Percentiles rank a stretch among this genome's conserved stretches.
Evolutionary conservation across 2,888 invertebrate species (phyloP).

Genomic region (Neria commutata): DNA sequence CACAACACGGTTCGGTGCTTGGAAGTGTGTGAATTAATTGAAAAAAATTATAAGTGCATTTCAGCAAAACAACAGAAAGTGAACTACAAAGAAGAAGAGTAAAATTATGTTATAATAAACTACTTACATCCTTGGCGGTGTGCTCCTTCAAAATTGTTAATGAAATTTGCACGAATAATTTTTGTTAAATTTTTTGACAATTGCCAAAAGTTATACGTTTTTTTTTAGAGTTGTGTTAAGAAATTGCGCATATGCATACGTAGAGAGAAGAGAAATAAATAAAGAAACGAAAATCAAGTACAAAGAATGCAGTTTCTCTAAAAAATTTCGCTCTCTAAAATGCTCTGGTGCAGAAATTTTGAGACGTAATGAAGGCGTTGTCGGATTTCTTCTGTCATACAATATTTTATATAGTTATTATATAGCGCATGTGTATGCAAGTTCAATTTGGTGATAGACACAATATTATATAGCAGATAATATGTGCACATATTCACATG

Average conservation of each 20-base stretch:
- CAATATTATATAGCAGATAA: not conserved
- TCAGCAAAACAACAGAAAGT: not conserved
- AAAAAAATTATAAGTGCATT: no score
- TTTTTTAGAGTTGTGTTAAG: slow-evolving; percentile 15
- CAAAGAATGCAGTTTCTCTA: no score
- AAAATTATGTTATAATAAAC: slow-evolving; percentile 32
- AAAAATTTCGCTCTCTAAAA: not conserved
- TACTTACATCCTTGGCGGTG: slow-evolving; percentile 60
- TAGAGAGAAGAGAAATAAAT: slow-evolving; percentile 14
- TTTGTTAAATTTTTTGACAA: slow-evolving; percentile 31
- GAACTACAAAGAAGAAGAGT: not conserved
- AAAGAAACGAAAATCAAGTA: not conserved
- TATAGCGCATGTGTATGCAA: not conserved
- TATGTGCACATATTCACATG: not conserved
- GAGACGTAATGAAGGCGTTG: not conserved
- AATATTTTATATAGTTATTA: not conserved
- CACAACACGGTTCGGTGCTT: no score
- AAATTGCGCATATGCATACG: slow-evolving; percentile 12
- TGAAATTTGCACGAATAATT: slow-evolving; percentile 26
- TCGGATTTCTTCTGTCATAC: not conserved
- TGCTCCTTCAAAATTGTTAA: slow-evolving; percentile 47
- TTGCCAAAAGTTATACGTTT: slow-evolving; percentile 35
- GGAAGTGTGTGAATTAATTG: no score
- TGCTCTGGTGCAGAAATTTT: not conserved
- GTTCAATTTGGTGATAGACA: not conserved